phyloP scores from a whole-genome alignment of 30 jellyfish, hydroid and myxozoan genomes.

The Morbakka virulenta region DNA sequence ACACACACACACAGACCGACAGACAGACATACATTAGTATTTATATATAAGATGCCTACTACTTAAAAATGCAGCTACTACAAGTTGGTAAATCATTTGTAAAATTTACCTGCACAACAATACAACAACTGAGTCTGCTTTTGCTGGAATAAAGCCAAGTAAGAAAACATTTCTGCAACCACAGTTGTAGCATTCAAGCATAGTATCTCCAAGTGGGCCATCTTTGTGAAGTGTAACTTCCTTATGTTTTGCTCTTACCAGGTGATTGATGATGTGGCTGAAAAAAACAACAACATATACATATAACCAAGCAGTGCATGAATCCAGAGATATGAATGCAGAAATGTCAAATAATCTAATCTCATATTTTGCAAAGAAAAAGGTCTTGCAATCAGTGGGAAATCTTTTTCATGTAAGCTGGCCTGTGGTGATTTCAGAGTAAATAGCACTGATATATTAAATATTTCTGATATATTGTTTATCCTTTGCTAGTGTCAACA shows the following conservation, averaged over 20 bases:
- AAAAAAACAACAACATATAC: neutral
- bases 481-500: too few species aligned
- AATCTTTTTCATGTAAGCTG: too few species aligned
- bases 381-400: too few species aligned
- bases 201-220: constrained; percentile 98
- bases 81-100: neutral
- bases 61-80: neutral
- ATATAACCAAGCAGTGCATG: neutral
- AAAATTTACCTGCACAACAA: constrained; percentile 77
- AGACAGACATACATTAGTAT: too few species aligned
- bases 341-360: too few species aligned
- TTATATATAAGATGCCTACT: too few species aligned
- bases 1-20: too few species aligned
- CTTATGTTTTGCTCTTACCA: constrained; percentile 98
- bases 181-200: constrained; percentile 96
- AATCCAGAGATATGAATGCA: too few species aligned
- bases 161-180: constrained; percentile 96
- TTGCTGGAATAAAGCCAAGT: constrained; percentile 99
- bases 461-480: too few species aligned
- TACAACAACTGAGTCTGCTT: constrained; percentile 98
- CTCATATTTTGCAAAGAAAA: too few species aligned
- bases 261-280: constrained; percentile 95
- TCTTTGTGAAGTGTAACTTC: constrained; percentile 98
- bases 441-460: too few species aligned
- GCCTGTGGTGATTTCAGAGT: too few species aligned